Percentiles rank a stretch among this genome's conserved stretches.
Conservation (phyloP, 2,888 invertebrate species). For the Julus scanicus region DNA sequence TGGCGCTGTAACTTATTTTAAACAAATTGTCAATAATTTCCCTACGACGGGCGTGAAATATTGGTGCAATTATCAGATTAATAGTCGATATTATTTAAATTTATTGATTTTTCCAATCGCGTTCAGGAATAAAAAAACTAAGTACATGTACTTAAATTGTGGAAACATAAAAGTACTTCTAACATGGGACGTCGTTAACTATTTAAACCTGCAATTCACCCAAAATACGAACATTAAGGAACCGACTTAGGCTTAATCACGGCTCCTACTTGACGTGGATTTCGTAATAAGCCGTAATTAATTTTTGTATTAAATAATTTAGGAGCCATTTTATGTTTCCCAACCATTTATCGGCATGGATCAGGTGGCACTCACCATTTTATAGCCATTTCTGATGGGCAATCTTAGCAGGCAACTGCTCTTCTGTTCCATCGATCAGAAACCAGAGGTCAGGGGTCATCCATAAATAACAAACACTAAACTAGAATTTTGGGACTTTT, state of each 20-base stretch:
- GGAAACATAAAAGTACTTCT: too few relatives aligned
- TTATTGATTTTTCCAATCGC: too few relatives aligned
- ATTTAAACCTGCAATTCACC: not conserved
- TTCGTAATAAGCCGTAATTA: conserved; percentile 1
- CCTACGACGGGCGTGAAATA: too few relatives aligned
- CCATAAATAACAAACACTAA: not conserved
- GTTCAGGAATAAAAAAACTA: too few relatives aligned
- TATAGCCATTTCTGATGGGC: conserved; percentile 36
- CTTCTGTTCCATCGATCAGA: conserved; percentile 4
- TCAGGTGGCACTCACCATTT: conserved; percentile 14
- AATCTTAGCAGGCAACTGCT: conserved; percentile 17
- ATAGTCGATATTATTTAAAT: too few relatives aligned
- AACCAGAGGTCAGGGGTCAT: not conserved
- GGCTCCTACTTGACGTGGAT: not conserved
- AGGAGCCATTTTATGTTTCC: not conserved
- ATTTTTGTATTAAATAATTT: conserved; percentile 38
- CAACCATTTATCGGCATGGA: not conserved
- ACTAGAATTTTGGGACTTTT: not conserved
- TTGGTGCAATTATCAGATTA: too few relatives aligned
- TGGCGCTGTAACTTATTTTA: too few relatives aligned
- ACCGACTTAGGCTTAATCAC: not conserved
- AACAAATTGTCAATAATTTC: too few relatives aligned
- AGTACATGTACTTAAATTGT: too few relatives aligned
- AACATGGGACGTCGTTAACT: conserved; percentile 37
- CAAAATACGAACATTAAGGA: not conserved